These are phyloP conservation scores for Stictocephala bisonia DNA, from an alignment of 2,888 invertebrate genomes.

Conservation along the genomic window DNA sequence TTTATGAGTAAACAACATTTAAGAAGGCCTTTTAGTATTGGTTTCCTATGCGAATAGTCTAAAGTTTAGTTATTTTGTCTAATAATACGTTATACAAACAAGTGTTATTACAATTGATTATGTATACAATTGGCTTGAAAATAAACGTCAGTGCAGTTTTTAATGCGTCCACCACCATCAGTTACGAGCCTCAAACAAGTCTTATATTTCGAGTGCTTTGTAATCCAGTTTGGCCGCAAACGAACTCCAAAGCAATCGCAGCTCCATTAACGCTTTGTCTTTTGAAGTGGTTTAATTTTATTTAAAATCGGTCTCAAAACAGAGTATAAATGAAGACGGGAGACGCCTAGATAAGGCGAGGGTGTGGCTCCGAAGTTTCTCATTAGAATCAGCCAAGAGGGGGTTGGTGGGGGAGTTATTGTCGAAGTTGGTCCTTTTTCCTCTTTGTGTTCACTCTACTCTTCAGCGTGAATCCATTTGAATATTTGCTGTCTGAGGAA, in stretches of 20 bases:
- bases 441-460: constrained; percentile 33
- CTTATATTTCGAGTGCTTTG: no score
- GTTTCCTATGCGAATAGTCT: no score
- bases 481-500: constrained; percentile 32
- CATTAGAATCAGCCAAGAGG: constrained; percentile 32
- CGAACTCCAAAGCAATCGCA: neutral
- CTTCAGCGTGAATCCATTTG: constrained; percentile 44
- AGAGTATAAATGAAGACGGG: constrained; percentile 27
- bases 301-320: constrained; percentile 41
- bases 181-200: no score
- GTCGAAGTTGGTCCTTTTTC: constrained; percentile 34
- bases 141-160: no score
- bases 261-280: constrained; percentile 35
- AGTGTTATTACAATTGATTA: no score
- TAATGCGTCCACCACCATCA: no score
- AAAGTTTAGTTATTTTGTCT: no score
- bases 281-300: constrained; percentile 38
- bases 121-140: no score
- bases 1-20: no score
- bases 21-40: no score
- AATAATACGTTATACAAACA: no score
- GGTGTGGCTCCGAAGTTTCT: constrained; percentile 7
- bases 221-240: no score
- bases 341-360: constrained; percentile 28
- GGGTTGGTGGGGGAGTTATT: constrained; percentile 23